These are phyloP conservation scores for Centroberyx gerrardi DNA, from an alignment of 2,797 vertebrate genomes.

Conservation along the genomic window DNA sequence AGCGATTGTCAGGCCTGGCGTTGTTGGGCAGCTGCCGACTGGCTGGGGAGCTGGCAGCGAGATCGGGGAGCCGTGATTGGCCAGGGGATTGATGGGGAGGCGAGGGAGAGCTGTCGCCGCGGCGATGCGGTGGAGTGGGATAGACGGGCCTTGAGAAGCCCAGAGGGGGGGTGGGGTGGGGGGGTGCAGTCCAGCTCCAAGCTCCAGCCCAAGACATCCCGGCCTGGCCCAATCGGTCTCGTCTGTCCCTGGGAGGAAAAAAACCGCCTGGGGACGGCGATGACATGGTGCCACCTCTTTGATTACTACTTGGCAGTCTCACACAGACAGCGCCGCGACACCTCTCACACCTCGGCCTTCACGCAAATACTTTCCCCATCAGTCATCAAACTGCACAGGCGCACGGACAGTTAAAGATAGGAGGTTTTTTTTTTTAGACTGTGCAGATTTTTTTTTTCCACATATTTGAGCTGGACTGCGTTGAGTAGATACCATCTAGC, in stretches of 20 bases:
- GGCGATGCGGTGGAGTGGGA: slow-evolving; percentile 75
- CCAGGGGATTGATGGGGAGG: slow-evolving; percentile 78
- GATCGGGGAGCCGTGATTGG: slow-evolving; percentile 77
- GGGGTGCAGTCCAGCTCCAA: slow-evolving; percentile 54
- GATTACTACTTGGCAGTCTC: slow-evolving; percentile 66
- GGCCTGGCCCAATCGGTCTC: slow-evolving; percentile 56
- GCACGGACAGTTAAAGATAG: slow-evolving; percentile 42
- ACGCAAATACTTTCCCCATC: slow-evolving; percentile 68
- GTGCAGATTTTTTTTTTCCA: slow-evolving; percentile 47
- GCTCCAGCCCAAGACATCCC: slow-evolving; percentile 57
- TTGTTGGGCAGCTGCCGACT: slow-evolving; percentile 82
- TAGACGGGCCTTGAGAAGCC: slow-evolving; percentile 72
- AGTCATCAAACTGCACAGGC: slow-evolving; percentile 59
- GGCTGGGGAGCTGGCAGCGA: slow-evolving; percentile 77
- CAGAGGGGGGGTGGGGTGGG: slow-evolving; percentile 52
- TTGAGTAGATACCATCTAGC: slow-evolving; percentile 57
- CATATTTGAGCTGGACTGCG: slow-evolving; percentile 42
- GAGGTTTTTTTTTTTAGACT: slow-evolving; percentile 19
- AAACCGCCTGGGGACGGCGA: slow-evolving; percentile 40
- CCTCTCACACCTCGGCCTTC: slow-evolving; percentile 59
- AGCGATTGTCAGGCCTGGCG: slow-evolving; percentile 85
- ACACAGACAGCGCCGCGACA: slow-evolving; percentile 59
- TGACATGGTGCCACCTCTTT: slow-evolving; percentile 69
- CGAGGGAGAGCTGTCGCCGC: slow-evolving; percentile 72
- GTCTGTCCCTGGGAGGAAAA: slow-evolving; percentile 46